Conservation (phyloP, 2,113 vertebrate species). For the Neogale vison region DNA sequence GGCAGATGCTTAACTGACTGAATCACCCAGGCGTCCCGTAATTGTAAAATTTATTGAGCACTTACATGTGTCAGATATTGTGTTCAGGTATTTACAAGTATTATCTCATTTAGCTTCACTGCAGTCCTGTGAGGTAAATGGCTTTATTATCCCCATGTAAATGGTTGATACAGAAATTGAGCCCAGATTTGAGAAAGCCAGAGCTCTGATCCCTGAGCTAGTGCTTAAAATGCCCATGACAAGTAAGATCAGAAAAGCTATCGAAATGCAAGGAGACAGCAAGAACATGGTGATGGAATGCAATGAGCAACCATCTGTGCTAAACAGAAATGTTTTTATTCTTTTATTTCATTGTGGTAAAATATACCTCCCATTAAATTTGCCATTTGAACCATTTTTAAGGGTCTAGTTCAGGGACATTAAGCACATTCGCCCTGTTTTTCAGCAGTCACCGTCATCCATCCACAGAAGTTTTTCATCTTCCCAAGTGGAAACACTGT, state of each 20-base stretch:
- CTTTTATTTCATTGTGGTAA: constrained; percentile 24
- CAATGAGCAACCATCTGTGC: background rate
- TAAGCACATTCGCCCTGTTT: background rate
- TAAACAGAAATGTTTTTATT: background rate
- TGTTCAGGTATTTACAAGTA: background rate
- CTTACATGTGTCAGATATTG: background rate
- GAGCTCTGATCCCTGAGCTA: background rate
- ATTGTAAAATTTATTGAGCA: background rate
- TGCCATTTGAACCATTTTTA: background rate
- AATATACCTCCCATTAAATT: background rate
- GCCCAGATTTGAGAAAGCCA: background rate
- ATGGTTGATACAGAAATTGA: background rate
- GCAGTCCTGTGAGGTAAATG: background rate
- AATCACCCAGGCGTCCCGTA: background rate
- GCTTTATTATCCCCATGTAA: background rate
- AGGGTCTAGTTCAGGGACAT: background rate
- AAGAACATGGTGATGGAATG: background rate
- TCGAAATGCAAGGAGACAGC: background rate
- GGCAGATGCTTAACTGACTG: too few species aligned
- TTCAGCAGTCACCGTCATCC: background rate
- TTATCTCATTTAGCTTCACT: background rate
- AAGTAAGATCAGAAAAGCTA: background rate
- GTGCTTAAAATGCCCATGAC: background rate
- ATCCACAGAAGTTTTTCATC: background rate
- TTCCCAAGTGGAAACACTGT: background rate